Evolutionary conservation across 2,888 invertebrate species (phyloP).

Genomic region (Aelia acuminata): DNA sequence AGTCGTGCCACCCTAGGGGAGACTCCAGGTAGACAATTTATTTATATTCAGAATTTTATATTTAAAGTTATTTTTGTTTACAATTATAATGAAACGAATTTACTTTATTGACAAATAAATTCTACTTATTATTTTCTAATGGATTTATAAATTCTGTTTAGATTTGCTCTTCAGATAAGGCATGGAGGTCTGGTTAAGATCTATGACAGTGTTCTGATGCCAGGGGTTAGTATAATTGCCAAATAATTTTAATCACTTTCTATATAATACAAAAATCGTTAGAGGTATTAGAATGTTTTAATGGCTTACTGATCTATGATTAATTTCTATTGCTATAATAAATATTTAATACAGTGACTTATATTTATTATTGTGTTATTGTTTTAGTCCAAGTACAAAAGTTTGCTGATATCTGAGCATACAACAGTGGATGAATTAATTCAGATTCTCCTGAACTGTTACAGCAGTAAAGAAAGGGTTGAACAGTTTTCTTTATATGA

Average conservation of each 20-base stretch:
- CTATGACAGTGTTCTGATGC: slow-evolving; percentile 91
- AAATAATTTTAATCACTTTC: not conserved
- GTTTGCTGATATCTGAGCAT: slow-evolving; percentile 87
- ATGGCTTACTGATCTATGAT: not conserved
- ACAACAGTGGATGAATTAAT: slow-evolving; percentile 92
- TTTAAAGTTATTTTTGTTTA: not conserved
- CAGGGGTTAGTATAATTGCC: slow-evolving; percentile 73
- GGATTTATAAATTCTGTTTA: no score
- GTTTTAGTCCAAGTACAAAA: slow-evolving; percentile 88
- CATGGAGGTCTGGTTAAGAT: slow-evolving; percentile 93
- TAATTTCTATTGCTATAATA: no score
- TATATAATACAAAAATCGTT: not conserved
- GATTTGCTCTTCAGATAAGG: slow-evolving; percentile 79
- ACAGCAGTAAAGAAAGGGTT: slow-evolving; percentile 85
- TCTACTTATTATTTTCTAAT: not conserved
- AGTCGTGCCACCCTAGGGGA: slow-evolving; percentile 94
- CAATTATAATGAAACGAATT: not conserved
- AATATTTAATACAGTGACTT: no score
- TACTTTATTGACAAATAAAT: not conserved
- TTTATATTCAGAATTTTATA: slow-evolving; percentile 27
- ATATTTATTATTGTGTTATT: slow-evolving; percentile 3
- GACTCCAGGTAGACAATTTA: slow-evolving; percentile 82
- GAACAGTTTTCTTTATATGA: slow-evolving; percentile 91
- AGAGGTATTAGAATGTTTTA: not conserved
- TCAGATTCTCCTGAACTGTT: slow-evolving; percentile 86